phyloP scores from a whole-genome alignment of 92 coral and sea anemone genomes.

The Heliopora coerulea region DNA sequence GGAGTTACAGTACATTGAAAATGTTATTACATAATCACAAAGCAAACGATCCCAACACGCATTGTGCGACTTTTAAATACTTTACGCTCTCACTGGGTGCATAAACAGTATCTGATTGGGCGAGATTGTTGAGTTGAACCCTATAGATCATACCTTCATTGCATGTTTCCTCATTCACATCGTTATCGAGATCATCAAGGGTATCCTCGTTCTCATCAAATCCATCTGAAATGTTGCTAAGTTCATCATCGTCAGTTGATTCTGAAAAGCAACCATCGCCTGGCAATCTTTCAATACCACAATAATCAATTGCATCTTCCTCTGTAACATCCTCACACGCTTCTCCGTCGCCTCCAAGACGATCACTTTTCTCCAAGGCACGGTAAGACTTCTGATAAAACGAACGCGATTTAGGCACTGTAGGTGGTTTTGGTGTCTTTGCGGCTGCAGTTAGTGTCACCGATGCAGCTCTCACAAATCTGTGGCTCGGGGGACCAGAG shows the following conservation, averaged over 20 bases:
- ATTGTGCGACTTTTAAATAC: too few species aligned
- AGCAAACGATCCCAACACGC: too few species aligned
- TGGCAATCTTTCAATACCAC: slow-evolving; percentile 77
- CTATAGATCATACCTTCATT: slow-evolving; percentile 43
- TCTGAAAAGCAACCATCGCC: slow-evolving; percentile 98
- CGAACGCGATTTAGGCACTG: slow-evolving; percentile 4
- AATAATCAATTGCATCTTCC: slow-evolving; percentile 48
- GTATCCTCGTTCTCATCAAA: slow-evolving; percentile 49
- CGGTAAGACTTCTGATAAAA: slow-evolving; percentile 8
- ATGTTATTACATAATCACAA: too few species aligned
- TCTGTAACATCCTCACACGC: slow-evolving; percentile 65
- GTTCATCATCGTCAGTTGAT: slow-evolving; percentile 91
- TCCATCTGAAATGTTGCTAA: slow-evolving; percentile 49
- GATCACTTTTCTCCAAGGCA: slow-evolving; percentile 18
- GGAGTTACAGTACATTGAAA: too few species aligned
- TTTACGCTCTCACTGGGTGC: too few species aligned
- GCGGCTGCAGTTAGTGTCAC: not conserved
- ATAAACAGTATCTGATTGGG: too few species aligned
- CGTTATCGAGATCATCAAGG: slow-evolving; percentile 57
- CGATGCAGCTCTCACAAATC: not conserved
- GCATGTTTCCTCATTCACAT: slow-evolving; percentile 59
- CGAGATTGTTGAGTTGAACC: not conserved
- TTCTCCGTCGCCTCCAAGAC: slow-evolving; percentile 92
- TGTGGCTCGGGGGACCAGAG: not conserved
- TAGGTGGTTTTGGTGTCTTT: slow-evolving; percentile 25